Evolutionary conservation across 2,113 vertebrate species (phyloP).

Genomic region (Balaeniceps rex): DNA sequence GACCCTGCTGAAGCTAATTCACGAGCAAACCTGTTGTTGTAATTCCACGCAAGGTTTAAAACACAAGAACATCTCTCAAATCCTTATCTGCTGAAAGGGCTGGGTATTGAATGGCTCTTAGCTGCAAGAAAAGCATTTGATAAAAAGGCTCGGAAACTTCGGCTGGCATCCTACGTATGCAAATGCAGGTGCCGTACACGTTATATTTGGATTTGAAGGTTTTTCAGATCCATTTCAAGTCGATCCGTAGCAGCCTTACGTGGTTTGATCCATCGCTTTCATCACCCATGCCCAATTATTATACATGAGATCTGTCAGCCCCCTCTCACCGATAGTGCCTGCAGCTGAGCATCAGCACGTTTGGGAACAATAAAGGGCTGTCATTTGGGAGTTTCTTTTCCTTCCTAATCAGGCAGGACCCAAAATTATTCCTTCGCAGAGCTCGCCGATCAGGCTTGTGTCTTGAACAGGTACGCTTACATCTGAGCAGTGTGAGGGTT

Average conservation of each 20-base stretch:
- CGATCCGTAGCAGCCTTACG: not conserved
- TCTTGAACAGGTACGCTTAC: not conserved
- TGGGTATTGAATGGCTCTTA: not conserved
- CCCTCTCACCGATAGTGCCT: not conserved
- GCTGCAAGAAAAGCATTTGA: not conserved
- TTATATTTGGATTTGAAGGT: constrained; percentile 30
- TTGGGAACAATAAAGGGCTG: constrained; percentile 14
- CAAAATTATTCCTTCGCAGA: not conserved
- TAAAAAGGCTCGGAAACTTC: not conserved
- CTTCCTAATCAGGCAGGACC: not conserved
- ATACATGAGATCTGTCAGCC: not conserved
- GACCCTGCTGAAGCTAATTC: not conserved
- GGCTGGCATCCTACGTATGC: not conserved
- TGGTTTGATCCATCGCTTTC: not conserved
- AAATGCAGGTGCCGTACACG: not conserved
- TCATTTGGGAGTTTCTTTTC: not conserved
- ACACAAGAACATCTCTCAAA: not conserved
- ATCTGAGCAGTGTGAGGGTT: not conserved
- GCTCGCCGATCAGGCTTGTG: not conserved
- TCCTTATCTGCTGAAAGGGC: not conserved
- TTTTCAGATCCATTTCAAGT: constrained; percentile 4
- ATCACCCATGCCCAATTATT: not conserved
- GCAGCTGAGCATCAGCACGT: not conserved
- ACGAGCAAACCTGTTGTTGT: not conserved
- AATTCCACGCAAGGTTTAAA: not conserved